Percentiles rank a stretch among this genome's conserved stretches.
Conservation (phyloP, 1,140 invertebrate genomes). For the Drosophila carrolli region DNA sequence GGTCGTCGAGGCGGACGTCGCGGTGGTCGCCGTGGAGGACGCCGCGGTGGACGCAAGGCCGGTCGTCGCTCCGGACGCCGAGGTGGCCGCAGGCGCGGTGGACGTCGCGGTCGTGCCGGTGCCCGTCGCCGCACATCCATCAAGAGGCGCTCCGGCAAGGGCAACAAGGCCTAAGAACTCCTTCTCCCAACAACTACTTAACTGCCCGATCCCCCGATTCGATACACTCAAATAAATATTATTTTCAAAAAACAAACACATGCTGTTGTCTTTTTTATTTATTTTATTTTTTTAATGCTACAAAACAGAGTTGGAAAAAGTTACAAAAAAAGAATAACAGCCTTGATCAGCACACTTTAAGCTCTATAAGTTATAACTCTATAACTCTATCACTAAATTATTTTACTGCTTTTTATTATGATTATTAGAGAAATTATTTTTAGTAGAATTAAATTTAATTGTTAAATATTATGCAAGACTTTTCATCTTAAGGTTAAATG, state of each 20-base stretch:
- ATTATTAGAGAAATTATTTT: too few relatives aligned
- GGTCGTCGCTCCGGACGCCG: constrained; percentile 12
- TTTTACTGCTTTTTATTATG: too few relatives aligned
- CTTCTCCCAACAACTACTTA: background rate
- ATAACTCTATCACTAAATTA: too few relatives aligned
- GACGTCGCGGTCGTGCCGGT: constrained; percentile 49
- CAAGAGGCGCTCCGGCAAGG: constrained; percentile 46
- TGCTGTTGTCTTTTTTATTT: background rate
- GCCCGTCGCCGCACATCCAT: constrained; percentile 37
- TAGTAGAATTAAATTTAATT: too few relatives aligned
- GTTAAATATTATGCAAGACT: too few relatives aligned
- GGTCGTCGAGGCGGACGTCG: constrained; percentile 32
- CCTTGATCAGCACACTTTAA: too few relatives aligned
- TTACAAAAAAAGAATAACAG: too few relatives aligned
- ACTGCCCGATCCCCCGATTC: background rate
- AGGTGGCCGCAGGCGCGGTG: constrained; percentile 30
- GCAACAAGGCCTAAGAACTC: constrained; percentile 39
- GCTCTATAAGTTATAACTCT: too few relatives aligned
- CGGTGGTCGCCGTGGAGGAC: constrained; percentile 27
- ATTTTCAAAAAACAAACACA: too few relatives aligned
- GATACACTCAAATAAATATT: constrained; percentile 28
- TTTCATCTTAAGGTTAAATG: too few relatives aligned
- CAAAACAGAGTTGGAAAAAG: too few relatives aligned
- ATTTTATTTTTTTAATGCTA: background rate
- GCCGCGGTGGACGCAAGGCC: constrained; percentile 21